phyloP scores from a whole-genome alignment of 2,797 vertebrate genomes.

The Tachyglossus aculeatus region DNA sequence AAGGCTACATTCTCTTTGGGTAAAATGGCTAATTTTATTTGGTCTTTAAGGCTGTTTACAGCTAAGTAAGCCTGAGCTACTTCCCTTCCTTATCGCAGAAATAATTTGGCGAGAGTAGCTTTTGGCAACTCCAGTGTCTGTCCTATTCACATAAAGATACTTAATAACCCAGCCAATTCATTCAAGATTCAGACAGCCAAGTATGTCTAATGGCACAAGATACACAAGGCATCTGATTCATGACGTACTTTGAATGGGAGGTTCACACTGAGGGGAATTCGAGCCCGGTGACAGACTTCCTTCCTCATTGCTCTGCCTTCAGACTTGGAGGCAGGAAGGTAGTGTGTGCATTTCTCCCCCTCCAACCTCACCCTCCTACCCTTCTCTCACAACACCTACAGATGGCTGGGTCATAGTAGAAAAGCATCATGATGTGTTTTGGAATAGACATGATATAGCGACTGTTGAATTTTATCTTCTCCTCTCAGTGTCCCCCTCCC shows the following conservation, averaged over 20 bases:
- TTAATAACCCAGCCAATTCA: not conserved
- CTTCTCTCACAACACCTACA: not conserved
- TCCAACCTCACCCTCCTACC: too few species aligned
- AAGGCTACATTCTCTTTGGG: not conserved
- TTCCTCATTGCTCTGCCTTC: not conserved
- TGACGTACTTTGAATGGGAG: too few species aligned
- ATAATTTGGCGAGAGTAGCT: not conserved
- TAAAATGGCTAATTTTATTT: not conserved
- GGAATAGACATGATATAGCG: too few species aligned
- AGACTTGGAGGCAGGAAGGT: fast-evolving
- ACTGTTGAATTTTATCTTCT: too few species aligned
- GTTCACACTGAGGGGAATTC: not conserved
- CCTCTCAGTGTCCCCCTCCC: too few species aligned
- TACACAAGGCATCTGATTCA: not conserved
- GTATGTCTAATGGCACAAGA: not conserved
- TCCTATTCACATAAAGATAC: not conserved
- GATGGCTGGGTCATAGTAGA: not conserved
- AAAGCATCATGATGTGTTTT: not conserved
- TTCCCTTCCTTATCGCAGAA: not conserved
- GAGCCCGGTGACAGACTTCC: not conserved
- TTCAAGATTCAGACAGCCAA: not conserved
- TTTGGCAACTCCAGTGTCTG: not conserved
- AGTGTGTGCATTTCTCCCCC: too few species aligned
- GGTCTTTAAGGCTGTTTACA: not conserved
- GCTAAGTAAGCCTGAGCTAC: not conserved